Evolutionary conservation across 2,888 invertebrate species (phyloP), one percentile per base, ranked within the genome.

Genomic region (Ernsta delagoae): DNA sequence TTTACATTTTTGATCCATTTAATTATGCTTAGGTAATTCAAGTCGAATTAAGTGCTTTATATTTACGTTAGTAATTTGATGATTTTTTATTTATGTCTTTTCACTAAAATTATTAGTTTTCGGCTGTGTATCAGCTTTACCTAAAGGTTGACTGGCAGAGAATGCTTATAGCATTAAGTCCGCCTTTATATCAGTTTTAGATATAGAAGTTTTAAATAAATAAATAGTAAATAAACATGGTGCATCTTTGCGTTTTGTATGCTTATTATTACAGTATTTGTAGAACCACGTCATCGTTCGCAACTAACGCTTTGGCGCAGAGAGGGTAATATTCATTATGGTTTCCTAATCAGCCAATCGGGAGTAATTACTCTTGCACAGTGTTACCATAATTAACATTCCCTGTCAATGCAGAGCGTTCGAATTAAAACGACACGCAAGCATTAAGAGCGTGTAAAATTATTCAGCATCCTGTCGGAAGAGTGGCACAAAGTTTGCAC

Each of bases 381-480:
- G 72, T 72, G 74, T 73, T 76, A 75, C 77, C 78, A 80, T 83
- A 81, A 82, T 81, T 83, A 80, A 83, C 84, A 72, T 84, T 81
- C 77, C 78, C 72, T 79, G 78, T 88, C 88, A 86, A 80, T 78
- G 81, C 79, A 78, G 83, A 82, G 81, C 78, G 78, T 74, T 82
- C 83, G 85, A 89, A 89, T 87, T 87, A 89, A 88, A 84, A 81
- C 81, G 84, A 89, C 89, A 91, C 83, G 87, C 87, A 84, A 83
- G 84, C 88, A 88, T 90, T 89, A 90, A 89, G 88, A 87, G 85
- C 88, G 90, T 92, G 91, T 91, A 91, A 90, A 90, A 91, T 92
- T 91, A 92, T 92, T 90, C 91, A 90, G 87, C 78, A 80, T 86
- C 85, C 89, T 86, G 88, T 89, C 88, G 87, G 87, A 87, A 86